Evolutionary conservation across 2,797 vertebrate species (phyloP).

Genomic region (Lateolabrax maculatus): DNA sequence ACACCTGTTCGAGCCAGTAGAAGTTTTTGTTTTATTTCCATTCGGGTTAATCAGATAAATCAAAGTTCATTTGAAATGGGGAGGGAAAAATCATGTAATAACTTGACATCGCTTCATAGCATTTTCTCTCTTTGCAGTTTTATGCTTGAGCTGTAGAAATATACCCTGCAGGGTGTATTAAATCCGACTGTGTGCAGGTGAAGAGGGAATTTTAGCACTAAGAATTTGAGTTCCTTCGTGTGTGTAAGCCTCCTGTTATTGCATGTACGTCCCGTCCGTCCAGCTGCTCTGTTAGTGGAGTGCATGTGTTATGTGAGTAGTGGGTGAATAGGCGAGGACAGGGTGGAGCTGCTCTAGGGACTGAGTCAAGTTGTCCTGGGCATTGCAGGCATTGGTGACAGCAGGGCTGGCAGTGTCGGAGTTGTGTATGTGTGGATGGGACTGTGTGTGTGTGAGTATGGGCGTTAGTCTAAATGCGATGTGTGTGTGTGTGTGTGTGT

Average conservation of each 20-base stretch:
- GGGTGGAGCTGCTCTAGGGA: conserved; percentile 51
- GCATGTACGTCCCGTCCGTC: background rate
- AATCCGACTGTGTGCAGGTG: conserved; percentile 9
- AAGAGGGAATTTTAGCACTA: background rate
- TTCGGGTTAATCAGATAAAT: conserved; percentile 37
- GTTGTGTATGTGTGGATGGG: conserved; percentile 21
- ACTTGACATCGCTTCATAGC: conserved; percentile 30
- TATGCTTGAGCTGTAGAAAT: conserved; percentile 24
- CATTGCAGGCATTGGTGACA: conserved; percentile 43
- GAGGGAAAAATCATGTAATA: conserved; percentile 18
- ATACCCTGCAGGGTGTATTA: conserved; percentile 22
- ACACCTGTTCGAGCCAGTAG: conserved; percentile 14
- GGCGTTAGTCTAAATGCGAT: conserved; percentile 19
- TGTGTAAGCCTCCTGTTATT: background rate
- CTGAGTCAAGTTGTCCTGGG: conserved; percentile 58
- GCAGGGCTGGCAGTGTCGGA: conserved; percentile 38
- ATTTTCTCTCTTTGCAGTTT: conserved; percentile 6
- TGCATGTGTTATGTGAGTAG: conserved; percentile 38
- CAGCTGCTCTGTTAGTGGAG: conserved; percentile 35
- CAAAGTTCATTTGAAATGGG: background rate
- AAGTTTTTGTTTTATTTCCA: conserved; percentile 30
- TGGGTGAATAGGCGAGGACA: conserved; percentile 32
- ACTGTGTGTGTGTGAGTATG: conserved; percentile 26
- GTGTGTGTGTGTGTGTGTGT: conserved; percentile 25
- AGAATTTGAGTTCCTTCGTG: background rate